phyloP scores from a whole-genome alignment of 1,140 invertebrate genomes.

The Drosophila mauritiana region DNA sequence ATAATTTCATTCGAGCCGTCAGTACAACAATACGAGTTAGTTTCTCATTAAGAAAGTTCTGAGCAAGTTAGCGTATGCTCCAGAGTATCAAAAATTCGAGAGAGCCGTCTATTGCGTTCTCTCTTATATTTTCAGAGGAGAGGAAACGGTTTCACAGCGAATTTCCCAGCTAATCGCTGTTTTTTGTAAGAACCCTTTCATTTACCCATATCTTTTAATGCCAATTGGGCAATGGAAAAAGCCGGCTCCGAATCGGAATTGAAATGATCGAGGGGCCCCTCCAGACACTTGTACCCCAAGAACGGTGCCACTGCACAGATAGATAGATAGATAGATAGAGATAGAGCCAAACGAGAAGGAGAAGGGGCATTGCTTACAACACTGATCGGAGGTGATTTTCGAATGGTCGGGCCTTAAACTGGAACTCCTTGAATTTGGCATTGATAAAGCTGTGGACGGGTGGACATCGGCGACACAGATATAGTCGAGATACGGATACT shows the following conservation, averaged over 20 bases:
- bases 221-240: constrained; percentile 61
- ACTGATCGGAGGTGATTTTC: constrained; percentile 56
- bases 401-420: constrained; percentile 19
- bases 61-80: too few species aligned
- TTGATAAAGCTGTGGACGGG: constrained; percentile 66
- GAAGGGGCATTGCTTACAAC: constrained; percentile 41
- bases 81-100: too few species aligned
- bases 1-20: too few species aligned
- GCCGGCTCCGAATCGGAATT: constrained; percentile 22
- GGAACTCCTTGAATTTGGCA: constrained; percentile 61
- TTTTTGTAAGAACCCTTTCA: not conserved
- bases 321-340: too few species aligned
- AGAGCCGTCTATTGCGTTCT: too few species aligned
- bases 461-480: constrained; percentile 27
- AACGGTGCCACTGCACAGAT: constrained; percentile 38
- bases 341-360: not conserved
- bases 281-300: constrained; percentile 43
- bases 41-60: too few species aligned
- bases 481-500: constrained; percentile 37
- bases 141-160: not conserved
- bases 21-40: too few species aligned
- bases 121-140: not conserved
- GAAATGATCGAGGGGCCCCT: constrained; percentile 24
- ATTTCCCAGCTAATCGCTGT: not conserved
- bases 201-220: constrained; percentile 17